phyloP scores from a whole-genome alignment of 2,113 vertebrate species.

The Probosciger aterrimus region DNA sequence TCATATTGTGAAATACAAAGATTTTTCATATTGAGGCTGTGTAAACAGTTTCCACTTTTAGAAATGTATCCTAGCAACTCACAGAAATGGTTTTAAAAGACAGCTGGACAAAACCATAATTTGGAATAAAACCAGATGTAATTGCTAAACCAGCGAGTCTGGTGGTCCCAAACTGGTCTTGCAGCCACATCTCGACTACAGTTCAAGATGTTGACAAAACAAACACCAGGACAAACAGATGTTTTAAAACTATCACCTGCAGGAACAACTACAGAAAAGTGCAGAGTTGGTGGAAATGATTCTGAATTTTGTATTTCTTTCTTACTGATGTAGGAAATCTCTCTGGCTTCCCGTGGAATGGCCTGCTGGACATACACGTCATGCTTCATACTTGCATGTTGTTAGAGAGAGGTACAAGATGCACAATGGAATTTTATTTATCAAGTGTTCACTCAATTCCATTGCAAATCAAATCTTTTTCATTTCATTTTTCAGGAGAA shows the following conservation, averaged over 20 bases:
- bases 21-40: constrained; percentile 4
- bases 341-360: neutral
- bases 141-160: neutral
- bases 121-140: constrained; percentile 29
- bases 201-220: neutral
- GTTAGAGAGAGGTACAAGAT: neutral
- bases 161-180: neutral
- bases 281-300: neutral
- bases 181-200: neutral
- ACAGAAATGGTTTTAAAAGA: neutral
- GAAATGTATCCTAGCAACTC: constrained; percentile 64
- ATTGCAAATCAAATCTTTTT: neutral
- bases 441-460: neutral
- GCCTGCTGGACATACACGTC: neutral
- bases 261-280: neutral
- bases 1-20: constrained; percentile 20
- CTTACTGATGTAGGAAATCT: neutral
- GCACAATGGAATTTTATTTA: neutral
- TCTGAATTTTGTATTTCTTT: neutral
- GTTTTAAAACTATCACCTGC: neutral
- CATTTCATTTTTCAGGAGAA: constrained; percentile 22
- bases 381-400: neutral
- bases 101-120: constrained; percentile 28
- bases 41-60: constrained; percentile 52
- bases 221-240: neutral